Evolutionary conservation across 2,888 invertebrate genomes (phyloP).

Genomic region (Strigamia maritima): DNA sequence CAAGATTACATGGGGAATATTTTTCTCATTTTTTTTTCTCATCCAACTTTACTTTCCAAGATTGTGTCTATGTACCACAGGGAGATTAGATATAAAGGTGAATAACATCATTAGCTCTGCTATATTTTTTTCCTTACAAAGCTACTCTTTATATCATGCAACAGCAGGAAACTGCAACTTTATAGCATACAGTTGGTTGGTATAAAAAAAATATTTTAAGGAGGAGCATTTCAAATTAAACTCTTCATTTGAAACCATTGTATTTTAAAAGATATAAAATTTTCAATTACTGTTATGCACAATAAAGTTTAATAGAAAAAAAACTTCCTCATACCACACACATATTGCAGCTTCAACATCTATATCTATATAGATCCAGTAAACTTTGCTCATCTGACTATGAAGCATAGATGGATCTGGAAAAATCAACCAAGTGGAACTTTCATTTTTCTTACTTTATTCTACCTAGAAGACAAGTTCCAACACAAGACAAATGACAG

Average conservation of each 20-base stretch:
- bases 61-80: constrained; percentile 30
- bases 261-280: not conserved
- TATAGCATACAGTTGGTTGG: not conserved
- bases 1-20: constrained; percentile 34
- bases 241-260: constrained; percentile 23
- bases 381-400: constrained; percentile 26
- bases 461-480: constrained; percentile 30
- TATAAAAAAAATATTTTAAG: not conserved
- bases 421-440: constrained; percentile 25
- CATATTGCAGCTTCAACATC: not conserved
- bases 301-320: constrained; percentile 30
- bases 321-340: not conserved
- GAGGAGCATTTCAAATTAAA: constrained; percentile 13
- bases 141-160: constrained; percentile 18
- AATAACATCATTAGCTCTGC: constrained; percentile 28
- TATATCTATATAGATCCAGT: constrained; percentile 26
- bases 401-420: constrained; percentile 32
- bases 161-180: constrained; percentile 23
- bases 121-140: constrained; percentile 1
- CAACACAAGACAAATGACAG: constrained; percentile 30
- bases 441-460: constrained; percentile 34
- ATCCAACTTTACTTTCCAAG: constrained; percentile 26
- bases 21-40: constrained; percentile 27
- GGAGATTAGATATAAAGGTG: constrained; percentile 34
- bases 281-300: constrained; percentile 32